Conservation (phyloP, 2,888 invertebrate species). For the Trissolcus brochymenae region DNA sequence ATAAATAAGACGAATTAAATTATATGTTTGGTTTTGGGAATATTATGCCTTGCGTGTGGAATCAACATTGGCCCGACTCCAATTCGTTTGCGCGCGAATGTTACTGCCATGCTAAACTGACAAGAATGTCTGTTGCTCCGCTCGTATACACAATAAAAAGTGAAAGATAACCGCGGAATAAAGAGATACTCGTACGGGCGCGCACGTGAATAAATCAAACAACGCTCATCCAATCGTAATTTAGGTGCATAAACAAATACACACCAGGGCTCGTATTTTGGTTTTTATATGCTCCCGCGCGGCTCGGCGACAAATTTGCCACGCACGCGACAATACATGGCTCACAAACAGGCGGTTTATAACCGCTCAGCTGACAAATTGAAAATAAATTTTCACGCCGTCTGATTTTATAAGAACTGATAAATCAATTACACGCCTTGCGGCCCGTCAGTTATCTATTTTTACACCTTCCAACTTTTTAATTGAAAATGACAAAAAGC, state of each 20-base stretch:
- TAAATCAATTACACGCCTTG: not conserved
- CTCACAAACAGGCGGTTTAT: not conserved
- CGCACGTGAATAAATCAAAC: slow-evolving; percentile 35
- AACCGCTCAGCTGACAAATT: too few relatives aligned
- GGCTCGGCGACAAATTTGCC: slow-evolving; percentile 20
- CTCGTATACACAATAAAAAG: slow-evolving; percentile 54
- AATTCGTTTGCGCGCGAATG: slow-evolving; percentile 47
- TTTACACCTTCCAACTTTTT: not conserved
- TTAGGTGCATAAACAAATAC: slow-evolving; percentile 40
- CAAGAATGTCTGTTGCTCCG: slow-evolving; percentile 58
- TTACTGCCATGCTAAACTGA: slow-evolving; percentile 53
- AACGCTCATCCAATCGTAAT: slow-evolving; percentile 36
- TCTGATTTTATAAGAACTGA: not conserved
- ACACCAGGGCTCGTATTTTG: slow-evolving; percentile 22
- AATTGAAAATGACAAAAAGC: slow-evolving; percentile 3
- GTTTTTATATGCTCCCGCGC: slow-evolving; percentile 15
- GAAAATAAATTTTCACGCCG: too few relatives aligned
- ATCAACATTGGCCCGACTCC: slow-evolving; percentile 41
- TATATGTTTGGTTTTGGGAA: too few relatives aligned
- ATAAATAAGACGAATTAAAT: too few relatives aligned
- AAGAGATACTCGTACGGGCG: slow-evolving; percentile 34
- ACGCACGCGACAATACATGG: slow-evolving; percentile 4
- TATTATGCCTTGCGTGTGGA: too few relatives aligned
- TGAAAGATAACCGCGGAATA: slow-evolving; percentile 45
- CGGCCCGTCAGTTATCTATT: not conserved